Percentiles rank a stretch among this genome's conserved stretches.
phyloP scores from a whole-genome alignment of 1,140 invertebrate genomes.

The Gryllus bimaculatus region DNA sequence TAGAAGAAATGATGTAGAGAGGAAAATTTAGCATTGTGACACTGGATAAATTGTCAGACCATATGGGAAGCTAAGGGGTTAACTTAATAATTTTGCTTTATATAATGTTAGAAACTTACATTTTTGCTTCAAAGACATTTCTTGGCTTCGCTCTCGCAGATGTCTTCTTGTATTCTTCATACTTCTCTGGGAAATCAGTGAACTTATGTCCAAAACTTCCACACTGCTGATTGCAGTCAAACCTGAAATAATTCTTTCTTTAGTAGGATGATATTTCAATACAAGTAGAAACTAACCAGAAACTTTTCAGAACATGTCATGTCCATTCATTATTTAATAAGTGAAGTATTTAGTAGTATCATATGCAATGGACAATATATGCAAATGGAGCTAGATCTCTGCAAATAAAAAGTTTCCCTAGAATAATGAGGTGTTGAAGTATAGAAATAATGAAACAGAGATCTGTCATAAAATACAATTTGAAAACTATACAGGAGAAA shows the following conservation, averaged over 20 bases:
- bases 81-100: neutral
- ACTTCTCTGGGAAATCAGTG: slow-evolving; percentile 88
- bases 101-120: slow-evolving; percentile 27
- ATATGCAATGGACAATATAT: no score
- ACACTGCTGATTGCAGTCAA: slow-evolving; percentile 83
- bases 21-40: neutral
- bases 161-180: slow-evolving; percentile 83
- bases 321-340: no score
- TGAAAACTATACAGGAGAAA: no score
- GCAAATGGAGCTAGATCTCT: no score
- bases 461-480: no score
- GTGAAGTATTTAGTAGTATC: no score
- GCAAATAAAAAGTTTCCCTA: no score
- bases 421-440: no score
- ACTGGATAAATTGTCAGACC: neutral
- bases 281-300: neutral
- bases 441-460: no score
- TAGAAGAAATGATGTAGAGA: neutral
- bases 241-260: slow-evolving; percentile 39
- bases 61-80: no score
- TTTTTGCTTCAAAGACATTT: slow-evolving; percentile 60
- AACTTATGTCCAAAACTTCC: slow-evolving; percentile 89
- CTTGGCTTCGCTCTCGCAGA: slow-evolving; percentile 66
- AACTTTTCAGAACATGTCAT: neutral
- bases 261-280: slow-evolving; percentile 10